Conservation (phyloP, 2,113 vertebrate species). For the Ceyx margarethae region DNA sequence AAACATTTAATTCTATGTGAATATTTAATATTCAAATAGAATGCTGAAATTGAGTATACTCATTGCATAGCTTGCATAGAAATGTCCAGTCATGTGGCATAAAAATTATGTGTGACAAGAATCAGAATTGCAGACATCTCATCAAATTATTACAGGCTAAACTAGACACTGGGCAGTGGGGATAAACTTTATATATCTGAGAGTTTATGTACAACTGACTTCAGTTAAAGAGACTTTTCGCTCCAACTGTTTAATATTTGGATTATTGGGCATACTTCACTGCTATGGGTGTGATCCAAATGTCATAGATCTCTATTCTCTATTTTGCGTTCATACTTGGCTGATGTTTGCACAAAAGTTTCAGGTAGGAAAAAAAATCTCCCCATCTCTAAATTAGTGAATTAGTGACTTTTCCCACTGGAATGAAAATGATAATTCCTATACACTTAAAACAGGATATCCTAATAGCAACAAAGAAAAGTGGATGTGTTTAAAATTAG, state of each 20-base stretch:
- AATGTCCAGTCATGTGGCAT: not conserved
- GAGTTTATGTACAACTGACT: not conserved
- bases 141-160: not conserved
- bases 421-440: not conserved
- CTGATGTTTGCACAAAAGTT: not conserved
- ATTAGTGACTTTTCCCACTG: not conserved
- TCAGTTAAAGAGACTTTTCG: not conserved
- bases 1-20: not conserved
- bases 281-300: not conserved
- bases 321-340: not conserved
- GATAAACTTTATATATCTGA: not conserved
- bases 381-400: not conserved
- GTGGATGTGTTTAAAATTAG: not conserved
- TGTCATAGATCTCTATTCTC: rapidly evolving
- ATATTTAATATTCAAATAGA: not conserved
- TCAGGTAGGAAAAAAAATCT: not conserved
- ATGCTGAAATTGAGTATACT: not conserved
- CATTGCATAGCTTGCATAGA: not conserved
- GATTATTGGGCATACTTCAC: not conserved
- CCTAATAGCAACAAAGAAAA: not conserved
- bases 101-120: not conserved
- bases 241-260: not conserved
- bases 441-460: not conserved
- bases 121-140: not conserved
- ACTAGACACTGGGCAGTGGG: too few species aligned